Base-by-base conservation (phyloP, 2,113 vertebrate species). In the Oncorhynchus kisutch region DNA sequence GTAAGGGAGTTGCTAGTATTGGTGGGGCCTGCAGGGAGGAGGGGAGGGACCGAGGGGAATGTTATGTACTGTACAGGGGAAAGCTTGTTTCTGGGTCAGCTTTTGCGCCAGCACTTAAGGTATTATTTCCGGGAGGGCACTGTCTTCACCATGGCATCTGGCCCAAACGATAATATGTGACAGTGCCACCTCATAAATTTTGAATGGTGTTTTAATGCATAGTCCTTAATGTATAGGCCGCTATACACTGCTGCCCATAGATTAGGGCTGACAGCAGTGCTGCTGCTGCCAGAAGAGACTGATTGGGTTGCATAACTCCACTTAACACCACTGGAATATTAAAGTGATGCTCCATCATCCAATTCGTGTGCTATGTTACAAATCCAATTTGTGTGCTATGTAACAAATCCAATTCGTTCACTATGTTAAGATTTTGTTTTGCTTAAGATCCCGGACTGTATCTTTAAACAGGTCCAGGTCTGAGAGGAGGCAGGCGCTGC, bases 261-360 rank as follows among this genome's bases (percentile, higher is more conserved):
- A 14, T 20, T 20, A 20, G 20, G 54, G 13, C 16, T 57, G 14
- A 57, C 54, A 20, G 54, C 18, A 20, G 54, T 57, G 24, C 31
- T 29, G 62, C 14, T 34, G n/a, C 27, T 14, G n/a, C 29, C 22
- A 74, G 67, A 25, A 7, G 12, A 31, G 39, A 67, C 18, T 18
- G 31, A 31, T 25, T 24, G 13, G 39, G 70, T 60, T 54, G 71
- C 70, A 67, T 74, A 77, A 70, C 68, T 62, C 64, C 64, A 71
- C 70, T 59, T 71, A 75, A 69, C 24, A 65, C 29, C 34, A 31
- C 60, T 67, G 31, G 65, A 76, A 45, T 75, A 48, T 45, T 51
- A 34, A 69, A 60, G 14, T 20, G 22, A 39, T 39, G 34, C 7
- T 39, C 34, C 34, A 27, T 27, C 27, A 27, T 27, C 27, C 27